Base-by-base conservation (phyloP, 2,113 vertebrate genomes). In the Cacatua alba region DNA sequence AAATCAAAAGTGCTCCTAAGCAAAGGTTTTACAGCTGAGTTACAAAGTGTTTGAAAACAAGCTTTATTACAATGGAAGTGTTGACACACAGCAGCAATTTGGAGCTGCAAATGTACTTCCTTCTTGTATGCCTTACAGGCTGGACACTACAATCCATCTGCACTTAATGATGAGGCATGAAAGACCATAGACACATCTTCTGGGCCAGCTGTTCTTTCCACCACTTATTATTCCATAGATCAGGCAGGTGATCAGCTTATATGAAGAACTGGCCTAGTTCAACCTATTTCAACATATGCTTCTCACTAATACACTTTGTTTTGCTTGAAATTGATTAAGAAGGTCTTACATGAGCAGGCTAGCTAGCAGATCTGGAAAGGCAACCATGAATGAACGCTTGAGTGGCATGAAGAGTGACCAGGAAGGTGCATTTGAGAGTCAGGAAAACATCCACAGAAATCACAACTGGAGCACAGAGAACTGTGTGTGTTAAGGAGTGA, bases 11-110 rank as follows among this genome's bases (percentile, higher is more conserved):
- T 26, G 4, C 39, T 87, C 5, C 0, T 83, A 53, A 79, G 78
- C 55, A 55, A 49, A 94, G 52, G 55, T 67, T 86, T 96, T 82
- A 48, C 20, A 67, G 48, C 14, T 86, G 43, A 5, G 0, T 60
- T 75, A 83, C 67, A 68, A 78, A 79, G 43, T 63, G 53, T 82
- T 95, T 76, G 60, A 82, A 94, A 94, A 78, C 31, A 84, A 79
- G 31, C 72, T 84, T 87, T 80, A 87, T 88, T 77, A 69, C 49
- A 88, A 77, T 86, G 39, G 26, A 86, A 75, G 29, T 48, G 46
- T 41, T 95, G 83, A 63, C 43, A 46, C 20, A 62, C 39, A 81
- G 33, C 53, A 92, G 41, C 41, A 88, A 44, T 83, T 80, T 37
- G 31, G 60, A 88, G 77, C n/a, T 53, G 28, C 46, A 95, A 49